Evolutionary conservation across 2,113 vertebrate species (phyloP), one percentile per base, ranked within the genome.

Genomic region (Suricata suricatta): DNA sequence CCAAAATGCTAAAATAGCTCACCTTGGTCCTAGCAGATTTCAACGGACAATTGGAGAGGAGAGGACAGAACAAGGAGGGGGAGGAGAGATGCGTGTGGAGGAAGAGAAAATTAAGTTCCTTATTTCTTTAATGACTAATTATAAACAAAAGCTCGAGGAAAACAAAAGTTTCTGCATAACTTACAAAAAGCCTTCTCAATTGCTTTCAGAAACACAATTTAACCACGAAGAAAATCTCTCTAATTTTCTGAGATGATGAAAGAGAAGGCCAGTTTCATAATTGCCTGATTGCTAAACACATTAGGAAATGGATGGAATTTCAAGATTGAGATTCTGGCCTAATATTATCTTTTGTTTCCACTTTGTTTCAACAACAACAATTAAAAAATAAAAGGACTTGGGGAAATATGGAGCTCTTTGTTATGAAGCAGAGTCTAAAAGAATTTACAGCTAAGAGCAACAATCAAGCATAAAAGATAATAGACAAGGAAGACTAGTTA

Each of bases 141-240:
- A 54, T 12, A 92, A 7, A 83, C 10, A 90, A 74, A 94, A 86
- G 21, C 69, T 88, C 14, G 72, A 93, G 44, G 60, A 88, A 97
- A 94, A 92, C 21, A 90, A 92, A 83, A 63, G 31, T 92, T 85
- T 91, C 33, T 91, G 38, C 64, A 77, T 23, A 86, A 52, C 88
- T 95, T 90, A 85, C n/a, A 82, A 90, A 93, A 96, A 33, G 12
- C 17, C 60, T 74, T 90, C 60, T 83, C 82, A 80, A 38, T 38
- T 92, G 52, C 95, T 98, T 97, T 91, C 23, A 93, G 93, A 98
- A 98, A 93, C 80, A 31, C 57, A 96, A 86, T 97, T 97, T 93
- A 74, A 79, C 54, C 63, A 83, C 79, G 33, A 98, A 60, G 11
- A 97, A 97, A 98, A 91, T 86, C 74, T 97, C 77, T 44, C 11